Evolutionary conservation across 2,113 vertebrate species (phyloP).

Genomic region (Lynx canadensis): DNA sequence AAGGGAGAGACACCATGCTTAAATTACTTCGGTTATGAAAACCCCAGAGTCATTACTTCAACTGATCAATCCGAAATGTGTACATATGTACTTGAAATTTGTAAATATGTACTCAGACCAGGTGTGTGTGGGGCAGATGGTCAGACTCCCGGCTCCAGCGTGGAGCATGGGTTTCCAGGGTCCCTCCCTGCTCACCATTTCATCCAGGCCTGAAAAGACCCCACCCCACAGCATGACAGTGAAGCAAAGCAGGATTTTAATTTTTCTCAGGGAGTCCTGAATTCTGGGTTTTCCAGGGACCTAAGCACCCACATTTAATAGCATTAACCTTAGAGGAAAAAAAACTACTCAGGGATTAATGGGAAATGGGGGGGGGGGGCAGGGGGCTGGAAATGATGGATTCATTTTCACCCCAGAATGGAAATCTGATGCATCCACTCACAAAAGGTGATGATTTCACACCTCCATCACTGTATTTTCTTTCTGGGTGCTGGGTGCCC

Average conservation of each 20-base stretch:
- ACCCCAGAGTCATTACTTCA: slow-evolving; percentile 74
- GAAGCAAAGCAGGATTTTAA: neutral
- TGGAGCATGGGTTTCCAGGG: slow-evolving; percentile 45
- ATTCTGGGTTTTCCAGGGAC: neutral
- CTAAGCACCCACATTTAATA: slow-evolving; percentile 53
- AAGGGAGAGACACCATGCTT: slow-evolving; percentile 31
- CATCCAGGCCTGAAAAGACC: slow-evolving; percentile 47
- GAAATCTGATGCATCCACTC: slow-evolving; percentile 36
- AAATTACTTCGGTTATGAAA: slow-evolving; percentile 72
- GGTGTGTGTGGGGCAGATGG: neutral
- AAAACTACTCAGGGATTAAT: neutral
- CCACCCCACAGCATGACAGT: neutral
- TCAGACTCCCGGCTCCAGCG: neutral
- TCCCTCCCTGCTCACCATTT: neutral
- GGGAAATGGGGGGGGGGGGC: neutral
- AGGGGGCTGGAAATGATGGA: neutral
- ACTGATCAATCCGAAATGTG: slow-evolving; percentile 65
- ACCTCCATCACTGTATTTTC: neutral
- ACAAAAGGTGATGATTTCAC: slow-evolving; percentile 25
- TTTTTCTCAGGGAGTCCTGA: neutral
- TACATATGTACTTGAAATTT: slow-evolving; percentile 76
- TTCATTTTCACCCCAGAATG: slow-evolving; percentile 60
- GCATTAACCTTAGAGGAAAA: neutral
- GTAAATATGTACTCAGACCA: slow-evolving; percentile 73
- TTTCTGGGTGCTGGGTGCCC: neutral